Conservation (phyloP, 2,113 vertebrate genomes). For the Poeciliopsis retropinna region DNA sequence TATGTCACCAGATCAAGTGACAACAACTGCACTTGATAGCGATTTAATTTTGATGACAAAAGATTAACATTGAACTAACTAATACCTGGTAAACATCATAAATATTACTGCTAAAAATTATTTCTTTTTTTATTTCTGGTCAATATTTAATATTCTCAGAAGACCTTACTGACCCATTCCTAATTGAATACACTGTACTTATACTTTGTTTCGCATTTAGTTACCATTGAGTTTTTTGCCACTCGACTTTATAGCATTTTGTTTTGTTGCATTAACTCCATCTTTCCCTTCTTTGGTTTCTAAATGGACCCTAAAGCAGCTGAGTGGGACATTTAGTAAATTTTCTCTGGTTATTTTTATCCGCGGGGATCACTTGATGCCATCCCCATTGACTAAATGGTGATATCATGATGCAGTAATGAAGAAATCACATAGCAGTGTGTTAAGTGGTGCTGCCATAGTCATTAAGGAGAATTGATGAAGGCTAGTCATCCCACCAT, state of each 20-base stretch:
- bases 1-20: neutral
- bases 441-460: slow-evolving; percentile 63
- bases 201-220: neutral
- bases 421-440: slow-evolving; percentile 63
- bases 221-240: neutral
- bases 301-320: slow-evolving; percentile 30
- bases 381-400: slow-evolving; percentile 43
- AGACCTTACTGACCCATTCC: too few species aligned
- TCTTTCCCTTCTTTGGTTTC: slow-evolving; percentile 1
- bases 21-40: neutral
- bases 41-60: neutral
- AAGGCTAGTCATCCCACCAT: slow-evolving; percentile 65
- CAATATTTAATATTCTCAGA: too few species aligned
- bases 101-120: too few species aligned
- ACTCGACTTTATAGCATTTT: neutral
- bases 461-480: slow-evolving; percentile 74
- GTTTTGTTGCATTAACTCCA: neutral
- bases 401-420: slow-evolving; percentile 58
- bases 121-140: too few species aligned
- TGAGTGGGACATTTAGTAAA: slow-evolving; percentile 20
- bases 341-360: slow-evolving; percentile 27
- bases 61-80: neutral
- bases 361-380: slow-evolving; percentile 6
- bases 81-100: neutral
- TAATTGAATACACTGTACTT: neutral